Evolutionary conservation across 1,140 invertebrate species (phyloP).

Genomic region (Lasaia peninsularis): DNA sequence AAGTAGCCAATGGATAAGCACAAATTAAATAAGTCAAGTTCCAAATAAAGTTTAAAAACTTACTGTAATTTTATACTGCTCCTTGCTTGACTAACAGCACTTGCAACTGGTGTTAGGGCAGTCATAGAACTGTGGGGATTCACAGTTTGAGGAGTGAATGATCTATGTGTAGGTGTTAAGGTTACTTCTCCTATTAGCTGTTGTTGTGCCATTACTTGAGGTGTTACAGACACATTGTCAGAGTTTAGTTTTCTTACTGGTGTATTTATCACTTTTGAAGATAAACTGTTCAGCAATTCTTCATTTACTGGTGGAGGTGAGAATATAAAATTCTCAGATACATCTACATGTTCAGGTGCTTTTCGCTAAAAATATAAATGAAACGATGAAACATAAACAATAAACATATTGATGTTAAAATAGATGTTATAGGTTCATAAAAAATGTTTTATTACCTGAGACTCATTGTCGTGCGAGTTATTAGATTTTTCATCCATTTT

Average conservation of each 20-base stretch:
- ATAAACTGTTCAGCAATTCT: not conserved
- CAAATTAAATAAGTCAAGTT: too few species aligned
- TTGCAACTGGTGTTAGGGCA: slow-evolving; percentile 65
- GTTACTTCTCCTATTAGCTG: slow-evolving; percentile 51
- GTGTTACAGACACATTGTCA: slow-evolving; percentile 28
- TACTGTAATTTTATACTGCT: slow-evolving; percentile 75
- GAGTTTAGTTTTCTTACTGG: not conserved
- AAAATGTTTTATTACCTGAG: not conserved
- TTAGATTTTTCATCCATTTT: not conserved
- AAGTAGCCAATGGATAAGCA: too few species aligned
- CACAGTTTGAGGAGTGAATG: slow-evolving; percentile 50
- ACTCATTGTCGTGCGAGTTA: not conserved
- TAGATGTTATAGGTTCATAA: not conserved
- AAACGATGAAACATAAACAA: not conserved
- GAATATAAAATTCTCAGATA: not conserved
- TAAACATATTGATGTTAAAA: too few species aligned
- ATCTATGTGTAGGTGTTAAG: slow-evolving; percentile 54
- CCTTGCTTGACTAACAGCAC: slow-evolving; percentile 66
- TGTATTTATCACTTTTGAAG: not conserved
- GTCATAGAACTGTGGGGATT: slow-evolving; percentile 68
- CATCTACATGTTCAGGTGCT: not conserved
- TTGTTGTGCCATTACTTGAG: slow-evolving; percentile 25
- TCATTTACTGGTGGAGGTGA: not conserved
- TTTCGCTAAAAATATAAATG: not conserved
- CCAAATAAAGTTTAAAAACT: slow-evolving; percentile 28